Evolutionary conservation across 2,888 invertebrate genomes (phyloP), one percentile per base, ranked within the genome.

Genomic region (Harpalus rubripes): DNA sequence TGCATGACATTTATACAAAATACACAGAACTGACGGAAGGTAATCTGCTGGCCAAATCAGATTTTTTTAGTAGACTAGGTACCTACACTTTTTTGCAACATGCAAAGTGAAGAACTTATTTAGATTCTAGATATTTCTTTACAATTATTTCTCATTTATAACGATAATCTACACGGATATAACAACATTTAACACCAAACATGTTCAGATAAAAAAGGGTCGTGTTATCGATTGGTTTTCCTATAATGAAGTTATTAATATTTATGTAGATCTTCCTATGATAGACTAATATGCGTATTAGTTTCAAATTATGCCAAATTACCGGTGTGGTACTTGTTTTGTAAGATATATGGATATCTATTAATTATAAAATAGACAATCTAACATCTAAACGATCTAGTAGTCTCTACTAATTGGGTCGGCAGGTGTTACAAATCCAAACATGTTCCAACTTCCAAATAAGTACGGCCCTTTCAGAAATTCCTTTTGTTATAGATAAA

Each of bases 361-460:
- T 78, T 59, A 79, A 79, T 61, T 59, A 41, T 61, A 39, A 26
- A 56, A n/a, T 44, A 7, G 52, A 41, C 74, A 15, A 26, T 52
- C 44, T 52, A 74, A 41, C 32, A 44, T 74, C 59, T 78, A 32
- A 78, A 78, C 59, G 59, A 58, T 78, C 59, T 56, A 58, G 15
- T 74, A 78, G 78, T 58, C 26, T 8, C 39, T 26, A 79, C 79
- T 79, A 79, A 79, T 79, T 79, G 58, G 78, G 8, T n/a, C 15
- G 32, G 79, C 79, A 79, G 79, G 79, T 79, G 79, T 79, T 74
- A 74, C 72, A 74, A 74, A 74, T 74, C 72, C 63, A 52, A 12
- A 32, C 32, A 32, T 32, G 5, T 0, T 32, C 32, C 22, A 22
- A 22, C 22, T 22, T 2, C 22, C 32, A 32, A 32, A 32, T 32